Evolutionary conservation across 37 sponge, comb jelly and placozoan species (phyloP).

Genomic region (Sycon ciliatum): DNA sequence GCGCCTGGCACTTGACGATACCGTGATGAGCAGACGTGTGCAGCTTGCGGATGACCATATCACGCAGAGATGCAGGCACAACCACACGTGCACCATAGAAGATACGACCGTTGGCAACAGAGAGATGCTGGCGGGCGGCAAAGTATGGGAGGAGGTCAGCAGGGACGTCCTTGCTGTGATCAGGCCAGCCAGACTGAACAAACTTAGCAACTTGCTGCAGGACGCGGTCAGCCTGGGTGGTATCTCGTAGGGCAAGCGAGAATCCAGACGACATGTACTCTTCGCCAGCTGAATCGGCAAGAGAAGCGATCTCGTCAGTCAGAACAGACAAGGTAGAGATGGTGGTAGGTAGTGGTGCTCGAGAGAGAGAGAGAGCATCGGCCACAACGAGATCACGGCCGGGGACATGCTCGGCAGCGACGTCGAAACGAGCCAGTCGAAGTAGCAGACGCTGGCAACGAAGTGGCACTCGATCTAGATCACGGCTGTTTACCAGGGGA

Average conservation of each 20-base stretch:
- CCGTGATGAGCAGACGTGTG: conserved; percentile 38
- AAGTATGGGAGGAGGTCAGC: too few species aligned
- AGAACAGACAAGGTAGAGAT: too few species aligned
- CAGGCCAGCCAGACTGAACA: not conserved
- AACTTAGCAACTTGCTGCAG: not conserved
- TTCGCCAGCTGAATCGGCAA: too few species aligned
- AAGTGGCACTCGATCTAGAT: conserved; percentile 33
- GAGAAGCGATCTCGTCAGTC: too few species aligned
- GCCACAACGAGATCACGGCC: conserved; percentile 39
- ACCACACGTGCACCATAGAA: conserved; percentile 23
- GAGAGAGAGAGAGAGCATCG: conserved; percentile 41
- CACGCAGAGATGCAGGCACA: conserved; percentile 13
- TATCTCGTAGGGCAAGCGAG: too few species aligned
- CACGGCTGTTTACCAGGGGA: conserved; percentile 30
- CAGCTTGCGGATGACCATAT: conserved; percentile 15
- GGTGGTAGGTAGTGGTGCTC: too few species aligned
- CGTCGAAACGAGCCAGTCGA: conserved; percentile 34
- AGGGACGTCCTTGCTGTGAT: too few species aligned
- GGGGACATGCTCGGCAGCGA: conserved; percentile 34
- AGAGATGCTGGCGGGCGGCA: not conserved
- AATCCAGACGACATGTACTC: too few species aligned
- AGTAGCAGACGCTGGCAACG: conserved; percentile 33
- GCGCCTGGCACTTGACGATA: conserved; percentile 25
- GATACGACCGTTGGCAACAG: conserved; percentile 27
- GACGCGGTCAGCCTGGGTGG: too few species aligned